Conservation (phyloP, 2,113 vertebrate species). For the Chlamydotis undulata region DNA sequence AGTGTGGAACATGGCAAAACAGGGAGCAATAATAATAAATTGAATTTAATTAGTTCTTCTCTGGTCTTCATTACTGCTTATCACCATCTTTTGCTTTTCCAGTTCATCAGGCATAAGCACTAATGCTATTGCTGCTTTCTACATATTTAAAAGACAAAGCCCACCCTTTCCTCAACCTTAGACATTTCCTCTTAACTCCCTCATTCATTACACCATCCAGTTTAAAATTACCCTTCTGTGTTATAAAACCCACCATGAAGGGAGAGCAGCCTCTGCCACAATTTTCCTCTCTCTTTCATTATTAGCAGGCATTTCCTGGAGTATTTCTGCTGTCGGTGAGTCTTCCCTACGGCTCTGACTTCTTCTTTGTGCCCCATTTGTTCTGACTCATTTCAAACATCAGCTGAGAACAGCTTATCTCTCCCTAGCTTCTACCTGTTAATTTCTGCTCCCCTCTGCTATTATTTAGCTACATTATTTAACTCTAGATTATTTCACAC, state of each 20-base stretch:
- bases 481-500: background rate
- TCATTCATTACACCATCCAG: background rate
- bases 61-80: background rate
- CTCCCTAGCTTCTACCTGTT: background rate
- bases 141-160: background rate
- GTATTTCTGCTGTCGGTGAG: background rate
- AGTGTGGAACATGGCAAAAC: background rate
- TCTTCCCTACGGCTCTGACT: background rate
- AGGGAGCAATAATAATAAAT: conserved; percentile 44
- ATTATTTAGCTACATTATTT: conserved; percentile 14
- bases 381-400: conserved; percentile 16
- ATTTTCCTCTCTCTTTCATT: background rate
- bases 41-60: conserved; percentile 42
- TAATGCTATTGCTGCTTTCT: background rate
- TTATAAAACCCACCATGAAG: background rate
- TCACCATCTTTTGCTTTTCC: conserved; percentile 1
- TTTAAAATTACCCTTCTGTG: background rate
- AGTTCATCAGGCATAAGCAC: conserved; percentile 8
- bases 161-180: background rate
- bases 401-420: background rate
- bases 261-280: background rate
- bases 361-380: background rate
- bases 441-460: background rate
- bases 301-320: background rate
- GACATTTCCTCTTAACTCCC: background rate